A percentile compares a stretch with the other conserved stretches of the same genome.
Conservation (phyloP, 2,888 invertebrate genomes). For the Melieria picta region DNA sequence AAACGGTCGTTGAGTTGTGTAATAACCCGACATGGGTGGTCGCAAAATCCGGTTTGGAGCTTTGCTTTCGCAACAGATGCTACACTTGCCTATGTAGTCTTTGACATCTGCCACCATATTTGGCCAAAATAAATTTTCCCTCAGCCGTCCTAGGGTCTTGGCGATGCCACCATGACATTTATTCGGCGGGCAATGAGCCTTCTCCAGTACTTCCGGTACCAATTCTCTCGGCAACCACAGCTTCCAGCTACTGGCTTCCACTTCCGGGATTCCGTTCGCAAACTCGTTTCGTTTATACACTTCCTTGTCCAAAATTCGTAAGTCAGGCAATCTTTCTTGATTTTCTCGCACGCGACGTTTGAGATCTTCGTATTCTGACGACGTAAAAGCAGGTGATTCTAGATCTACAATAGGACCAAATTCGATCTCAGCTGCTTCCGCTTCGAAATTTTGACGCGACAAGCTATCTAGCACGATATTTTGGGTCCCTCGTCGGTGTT, state of each 20-base stretch:
- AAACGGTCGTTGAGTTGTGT: conserved; percentile 24
- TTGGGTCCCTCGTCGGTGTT: neutral
- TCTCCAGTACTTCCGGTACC: neutral
- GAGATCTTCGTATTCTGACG: too few relatives aligned
- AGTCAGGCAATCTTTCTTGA: too few relatives aligned
- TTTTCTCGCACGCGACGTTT: too few relatives aligned
- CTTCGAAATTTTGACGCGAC: too few relatives aligned
- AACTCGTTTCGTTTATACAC: too few relatives aligned
- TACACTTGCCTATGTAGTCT: conserved; percentile 13
- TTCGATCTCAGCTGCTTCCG: too few relatives aligned
- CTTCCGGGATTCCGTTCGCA: too few relatives aligned
- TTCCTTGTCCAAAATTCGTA: too few relatives aligned
- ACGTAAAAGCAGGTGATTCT: too few relatives aligned
- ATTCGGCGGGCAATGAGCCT: conserved; percentile 26
- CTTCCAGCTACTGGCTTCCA: too few relatives aligned
- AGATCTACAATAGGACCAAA: too few relatives aligned
- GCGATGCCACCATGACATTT: conserved; percentile 29
- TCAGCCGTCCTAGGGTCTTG: conserved; percentile 27
- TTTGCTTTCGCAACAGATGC: conserved; percentile 24
- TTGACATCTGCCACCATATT: conserved; percentile 22
- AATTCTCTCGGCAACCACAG: too few relatives aligned
- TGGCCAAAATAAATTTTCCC: conserved; percentile 32
- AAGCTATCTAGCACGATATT: neutral
- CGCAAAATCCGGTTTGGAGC: conserved; percentile 18
- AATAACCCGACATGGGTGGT: conserved; percentile 21